A percentile compares a stretch with the other conserved stretches of the same genome.
These are phyloP conservation scores for Thyatira batis DNA, from an alignment of 2,888 invertebrate genomes.

Conservation along the genomic window DNA sequence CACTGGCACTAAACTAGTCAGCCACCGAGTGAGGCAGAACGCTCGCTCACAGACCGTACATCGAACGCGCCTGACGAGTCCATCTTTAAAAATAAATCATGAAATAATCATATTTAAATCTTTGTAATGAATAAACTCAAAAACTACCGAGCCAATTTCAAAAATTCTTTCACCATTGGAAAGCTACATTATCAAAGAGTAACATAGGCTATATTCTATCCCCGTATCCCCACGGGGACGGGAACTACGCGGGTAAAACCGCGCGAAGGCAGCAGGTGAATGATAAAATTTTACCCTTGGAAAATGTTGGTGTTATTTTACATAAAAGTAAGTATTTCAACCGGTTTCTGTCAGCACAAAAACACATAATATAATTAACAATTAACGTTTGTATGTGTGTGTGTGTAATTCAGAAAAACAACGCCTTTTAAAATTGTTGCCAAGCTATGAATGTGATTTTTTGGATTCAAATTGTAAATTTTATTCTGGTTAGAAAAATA, in stretches of 20 bases:
- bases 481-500: not conserved
- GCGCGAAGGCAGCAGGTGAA: too few species aligned
- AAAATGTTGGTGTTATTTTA: not conserved
- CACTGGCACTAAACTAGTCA: constrained; percentile 25
- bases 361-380: constrained; percentile 1
- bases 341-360: not conserved
- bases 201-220: too few species aligned
- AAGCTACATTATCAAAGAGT: too few species aligned
- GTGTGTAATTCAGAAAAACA: not conserved
- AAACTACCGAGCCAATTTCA: too few species aligned
- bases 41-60: not conserved
- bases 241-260: too few species aligned
- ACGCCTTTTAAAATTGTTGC: not conserved
- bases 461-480: not conserved
- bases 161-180: too few species aligned
- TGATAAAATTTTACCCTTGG: constrained; percentile 1
- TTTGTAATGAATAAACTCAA: too few species aligned
- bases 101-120: too few species aligned
- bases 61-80: not conserved
- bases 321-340: not conserved
- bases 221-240: too few species aligned
- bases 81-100: not conserved
- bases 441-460: not conserved
- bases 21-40: not conserved
- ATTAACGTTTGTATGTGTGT: not conserved